Percentiles rank a stretch among this genome's conserved stretches.
Evolutionary conservation across 37 sponge, comb jelly and placozoan species (phyloP).

Genomic region (Aplysina aerophoba): DNA sequence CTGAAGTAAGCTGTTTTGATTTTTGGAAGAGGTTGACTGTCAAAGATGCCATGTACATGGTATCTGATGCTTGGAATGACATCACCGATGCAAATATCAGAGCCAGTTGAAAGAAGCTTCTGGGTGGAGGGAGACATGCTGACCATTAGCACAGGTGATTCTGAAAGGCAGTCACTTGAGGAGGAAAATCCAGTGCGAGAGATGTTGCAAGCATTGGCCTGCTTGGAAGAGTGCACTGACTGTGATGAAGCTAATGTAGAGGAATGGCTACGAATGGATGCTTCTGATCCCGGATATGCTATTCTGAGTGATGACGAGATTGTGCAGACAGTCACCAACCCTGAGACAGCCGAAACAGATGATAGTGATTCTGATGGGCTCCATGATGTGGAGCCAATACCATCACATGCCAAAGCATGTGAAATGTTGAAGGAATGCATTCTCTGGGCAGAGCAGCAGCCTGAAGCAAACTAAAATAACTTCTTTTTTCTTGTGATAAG

Average conservation of each 20-base stretch:
- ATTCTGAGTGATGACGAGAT: slow-evolving; percentile 22
- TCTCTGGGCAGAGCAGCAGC: slow-evolving; percentile 33
- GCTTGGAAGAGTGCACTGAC: slow-evolving; percentile 15
- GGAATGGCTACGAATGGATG: slow-evolving; percentile 38
- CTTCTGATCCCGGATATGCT: slow-evolving; percentile 39
- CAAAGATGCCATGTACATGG: slow-evolving; percentile 40
- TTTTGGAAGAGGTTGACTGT: slow-evolving; percentile 60
- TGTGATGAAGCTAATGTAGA: slow-evolving; percentile 25
- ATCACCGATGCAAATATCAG: slow-evolving; percentile 26
- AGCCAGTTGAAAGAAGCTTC: slow-evolving; percentile 40
- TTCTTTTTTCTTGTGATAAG: too few species aligned
- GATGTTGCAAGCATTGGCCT: slow-evolving; percentile 23
- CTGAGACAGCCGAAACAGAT: slow-evolving; percentile 1
- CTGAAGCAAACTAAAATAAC: slow-evolving; percentile 33
- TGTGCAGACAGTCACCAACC: slow-evolving; percentile 31
- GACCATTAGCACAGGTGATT: neutral
- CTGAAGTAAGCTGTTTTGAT: slow-evolving; percentile 35
- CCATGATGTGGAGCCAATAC: slow-evolving; percentile 24
- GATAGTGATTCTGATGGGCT: slow-evolving; percentile 24
- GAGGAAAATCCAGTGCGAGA: slow-evolving; percentile 34
- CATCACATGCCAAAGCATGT: slow-evolving; percentile 29
- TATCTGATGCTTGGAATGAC: slow-evolving; percentile 47
- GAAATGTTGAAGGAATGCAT: slow-evolving; percentile 34
- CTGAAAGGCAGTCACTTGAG: neutral
- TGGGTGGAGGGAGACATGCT: neutral